A percentile compares a stretch with the other conserved stretches of the same genome.
Conservation (phyloP, 2,797 vertebrate species). For the Pipistrellus kuhlii region DNA sequence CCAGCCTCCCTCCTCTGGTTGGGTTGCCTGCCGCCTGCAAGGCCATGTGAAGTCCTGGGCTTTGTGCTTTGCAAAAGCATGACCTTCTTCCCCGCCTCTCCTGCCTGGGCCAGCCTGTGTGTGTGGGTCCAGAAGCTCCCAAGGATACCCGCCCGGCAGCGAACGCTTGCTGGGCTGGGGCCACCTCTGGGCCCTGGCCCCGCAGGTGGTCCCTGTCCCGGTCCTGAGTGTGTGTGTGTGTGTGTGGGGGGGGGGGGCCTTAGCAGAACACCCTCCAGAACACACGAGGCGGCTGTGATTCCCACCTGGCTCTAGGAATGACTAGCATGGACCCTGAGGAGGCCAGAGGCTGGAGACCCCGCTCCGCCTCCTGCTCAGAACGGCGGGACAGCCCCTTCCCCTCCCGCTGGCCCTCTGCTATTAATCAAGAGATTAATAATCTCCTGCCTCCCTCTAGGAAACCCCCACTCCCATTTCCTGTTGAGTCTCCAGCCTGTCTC, state of each 20-base stretch:
- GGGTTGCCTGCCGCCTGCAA: constrained; percentile 37
- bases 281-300: neutral
- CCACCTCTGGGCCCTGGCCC: neutral
- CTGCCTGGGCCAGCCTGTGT: neutral
- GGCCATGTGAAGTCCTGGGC: neutral
- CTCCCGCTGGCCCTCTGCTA: neutral
- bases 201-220: neutral
- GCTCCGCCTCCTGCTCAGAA: neutral
- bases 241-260: too few species aligned
- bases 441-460: constrained; percentile 18
- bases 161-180: neutral
- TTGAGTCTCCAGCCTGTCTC: constrained; percentile 68
- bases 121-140: neutral
- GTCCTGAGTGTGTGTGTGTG: neutral
- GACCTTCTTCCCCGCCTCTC: neutral
- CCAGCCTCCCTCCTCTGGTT: neutral
- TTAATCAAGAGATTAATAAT: constrained; percentile 68
- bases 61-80: neutral
- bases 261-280: neutral
- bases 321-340: neutral
- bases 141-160: neutral
- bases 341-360: neutral
- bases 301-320: neutral
- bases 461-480: constrained; percentile 49
- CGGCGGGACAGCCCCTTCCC: neutral